Percentiles rank a stretch among this genome's conserved stretches.
Conservation (phyloP, 2,888 invertebrate species). For the Epinotia ramella region DNA sequence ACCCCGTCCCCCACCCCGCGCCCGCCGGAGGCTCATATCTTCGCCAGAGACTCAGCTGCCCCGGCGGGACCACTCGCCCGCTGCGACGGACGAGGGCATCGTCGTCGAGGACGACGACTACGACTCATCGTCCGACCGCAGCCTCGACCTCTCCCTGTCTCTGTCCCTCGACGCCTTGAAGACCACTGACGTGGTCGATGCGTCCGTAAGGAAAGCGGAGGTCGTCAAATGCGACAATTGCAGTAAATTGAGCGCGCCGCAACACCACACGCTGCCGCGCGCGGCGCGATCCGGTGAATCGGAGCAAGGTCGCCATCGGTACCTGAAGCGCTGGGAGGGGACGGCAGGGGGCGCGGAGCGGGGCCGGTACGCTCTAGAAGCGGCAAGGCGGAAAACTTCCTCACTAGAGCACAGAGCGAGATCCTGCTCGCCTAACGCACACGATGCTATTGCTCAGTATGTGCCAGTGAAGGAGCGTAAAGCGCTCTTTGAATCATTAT, state of each 20-base stretch:
- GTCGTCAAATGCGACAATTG: constrained; percentile 80
- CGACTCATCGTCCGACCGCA: constrained; percentile 84
- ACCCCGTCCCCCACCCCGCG: constrained; percentile 78
- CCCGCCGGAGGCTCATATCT: constrained; percentile 74
- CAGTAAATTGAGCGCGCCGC: constrained; percentile 68
- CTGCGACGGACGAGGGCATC: constrained; percentile 83
- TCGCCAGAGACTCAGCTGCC: constrained; percentile 74
- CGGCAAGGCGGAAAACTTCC: constrained; percentile 76
- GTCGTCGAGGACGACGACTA: constrained; percentile 84
- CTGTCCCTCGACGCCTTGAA: constrained; percentile 81
- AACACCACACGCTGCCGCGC: constrained; percentile 79
- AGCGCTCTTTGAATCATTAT: constrained; percentile 89
- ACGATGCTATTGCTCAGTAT: constrained; percentile 84
- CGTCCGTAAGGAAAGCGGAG: constrained; percentile 75
- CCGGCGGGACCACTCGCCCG: constrained; percentile 77
- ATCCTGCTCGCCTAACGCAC: constrained; percentile 79
- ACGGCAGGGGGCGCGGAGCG: constrained; percentile 74
- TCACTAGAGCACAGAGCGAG: constrained; percentile 76
- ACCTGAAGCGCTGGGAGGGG: constrained; percentile 80
- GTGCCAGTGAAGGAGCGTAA: constrained; percentile 90
- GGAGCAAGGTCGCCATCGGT: constrained; percentile 75
- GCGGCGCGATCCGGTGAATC: constrained; percentile 72
- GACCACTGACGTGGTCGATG: constrained; percentile 75
- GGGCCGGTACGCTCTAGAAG: constrained; percentile 74
- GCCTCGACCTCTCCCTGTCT: constrained; percentile 80